Percentiles rank a stretch among this genome's conserved stretches.
These are phyloP conservation scores for Pecten maximus DNA, from an alignment of 2,888 invertebrate species.

Conservation along the genomic window DNA sequence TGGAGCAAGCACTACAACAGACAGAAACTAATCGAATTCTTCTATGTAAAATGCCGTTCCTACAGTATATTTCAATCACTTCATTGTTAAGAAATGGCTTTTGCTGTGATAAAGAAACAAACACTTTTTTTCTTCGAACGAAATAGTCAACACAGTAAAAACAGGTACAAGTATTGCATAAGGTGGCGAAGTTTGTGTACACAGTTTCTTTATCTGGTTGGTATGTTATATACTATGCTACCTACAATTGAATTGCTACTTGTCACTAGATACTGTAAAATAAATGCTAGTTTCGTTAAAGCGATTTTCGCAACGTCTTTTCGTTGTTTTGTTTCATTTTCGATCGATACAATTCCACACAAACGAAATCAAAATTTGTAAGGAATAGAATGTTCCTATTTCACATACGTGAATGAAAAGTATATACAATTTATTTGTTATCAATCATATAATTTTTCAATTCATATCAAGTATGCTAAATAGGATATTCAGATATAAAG, in stretches of 20 bases:
- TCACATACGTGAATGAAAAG: too few species aligned
- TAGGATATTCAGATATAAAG: too few species aligned
- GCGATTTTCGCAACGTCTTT: too few species aligned
- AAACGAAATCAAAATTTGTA: too few species aligned
- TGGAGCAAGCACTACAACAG: neutral
- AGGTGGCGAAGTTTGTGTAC: neutral
- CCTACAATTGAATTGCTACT: neutral
- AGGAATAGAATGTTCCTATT: too few species aligned
- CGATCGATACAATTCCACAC: too few species aligned
- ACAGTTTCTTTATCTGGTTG: neutral
- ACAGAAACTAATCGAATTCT: neutral
- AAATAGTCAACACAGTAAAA: neutral
- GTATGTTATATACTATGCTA: neutral
- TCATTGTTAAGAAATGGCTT: neutral
- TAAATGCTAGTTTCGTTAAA: neutral
- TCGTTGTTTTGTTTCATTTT: too few species aligned
- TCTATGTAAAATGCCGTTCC: neutral
- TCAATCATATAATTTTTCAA: too few species aligned
- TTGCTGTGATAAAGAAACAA: neutral
- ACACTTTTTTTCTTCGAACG: neutral
- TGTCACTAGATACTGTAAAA: neutral
- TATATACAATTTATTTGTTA: too few species aligned
- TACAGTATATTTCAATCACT: neutral
- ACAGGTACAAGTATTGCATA: neutral
- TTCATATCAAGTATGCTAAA: too few species aligned